Evolutionary conservation across 2,888 invertebrate species (phyloP), one percentile per base, ranked within the genome.

Genomic region (Microctonus brassicae): DNA sequence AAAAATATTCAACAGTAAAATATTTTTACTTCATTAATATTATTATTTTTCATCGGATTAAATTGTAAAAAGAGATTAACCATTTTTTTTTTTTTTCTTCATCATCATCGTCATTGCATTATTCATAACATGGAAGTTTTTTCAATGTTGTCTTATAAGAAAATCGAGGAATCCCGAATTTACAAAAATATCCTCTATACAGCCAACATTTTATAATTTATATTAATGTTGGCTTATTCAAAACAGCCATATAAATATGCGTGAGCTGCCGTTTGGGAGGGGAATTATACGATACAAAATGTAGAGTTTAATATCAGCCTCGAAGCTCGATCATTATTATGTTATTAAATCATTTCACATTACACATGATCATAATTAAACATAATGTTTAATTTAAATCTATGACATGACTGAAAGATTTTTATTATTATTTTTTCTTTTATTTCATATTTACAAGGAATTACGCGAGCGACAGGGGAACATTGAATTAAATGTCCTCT

Each of bases 1-100:
- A 70, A 70, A 71, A 71, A 61, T 71, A 71, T 71, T 71, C 66
- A 71, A 71, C 71, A 66, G 39, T 71, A 55, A 71, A 71, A 66
- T 67, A 71, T 62, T 42, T 36, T 55, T 53, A 52, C 39, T 39
- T 64, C 11, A 70, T 69, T 55, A 33, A 60, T 60, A 34, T 20
- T 22, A 17, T 33, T 34, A 33, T 47, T 17, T 57, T 58, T 42
- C 53, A 34, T 36, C 39, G 24, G 36, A 61, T 66, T 55, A 24
- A 70, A 24, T 70, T 61, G 61, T 71, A 71, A 71, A 70, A 71
- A 71, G 71, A 71, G 71, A 71, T 66, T 66, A 71, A 66, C 66
- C 60, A 68, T 36, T 36, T 22, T 60, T 60, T 34, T 34, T 9
- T 36, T 60, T 20, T 7, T 5, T 29, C 29, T 5, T 29, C 7